Conservation (phyloP, 1,140 invertebrate genomes). For the Lepidurus packardi region DNA sequence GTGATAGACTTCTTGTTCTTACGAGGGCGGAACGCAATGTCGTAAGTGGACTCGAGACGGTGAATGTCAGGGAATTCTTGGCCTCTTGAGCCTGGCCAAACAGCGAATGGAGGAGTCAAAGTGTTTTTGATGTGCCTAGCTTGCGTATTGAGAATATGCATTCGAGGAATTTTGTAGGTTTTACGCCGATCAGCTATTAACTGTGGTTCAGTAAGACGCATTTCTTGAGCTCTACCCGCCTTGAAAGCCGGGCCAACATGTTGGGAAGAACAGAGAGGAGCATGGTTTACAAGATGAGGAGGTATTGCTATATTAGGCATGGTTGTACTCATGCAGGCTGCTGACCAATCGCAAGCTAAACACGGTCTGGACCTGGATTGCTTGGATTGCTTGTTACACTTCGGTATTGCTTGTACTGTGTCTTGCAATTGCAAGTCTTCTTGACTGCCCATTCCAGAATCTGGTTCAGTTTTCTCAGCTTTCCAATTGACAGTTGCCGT, state of each 20-base stretch:
- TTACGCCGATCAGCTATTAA: conserved; percentile 26
- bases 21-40: conserved; percentile 8
- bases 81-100: neutral
- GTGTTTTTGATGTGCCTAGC: conserved; percentile 27
- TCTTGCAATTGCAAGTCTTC: neutral
- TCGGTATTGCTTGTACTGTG: neutral
- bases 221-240: conserved; percentile 28
- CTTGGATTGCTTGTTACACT: neutral
- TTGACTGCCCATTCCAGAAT: neutral
- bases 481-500: neutral
- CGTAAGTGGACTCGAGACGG: conserved; percentile 31
- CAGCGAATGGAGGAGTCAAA: conserved; percentile 28
- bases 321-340: neutral
- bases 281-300: neutral
- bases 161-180: conserved; percentile 24
- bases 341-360: conserved; percentile 29
- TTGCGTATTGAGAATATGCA: conserved; percentile 24
- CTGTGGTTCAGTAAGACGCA: neutral
- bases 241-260: conserved; percentile 24
- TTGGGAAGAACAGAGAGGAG: conserved; percentile 3
- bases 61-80: conserved; percentile 32
- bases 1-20: conserved; percentile 29
- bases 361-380: conserved; percentile 28
- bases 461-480: neutral
- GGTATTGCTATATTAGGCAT: neutral